Evolutionary conservation across 2,888 invertebrate species (phyloP), one percentile per base, ranked within the genome.

Genomic region (Cerastis leucographa): DNA sequence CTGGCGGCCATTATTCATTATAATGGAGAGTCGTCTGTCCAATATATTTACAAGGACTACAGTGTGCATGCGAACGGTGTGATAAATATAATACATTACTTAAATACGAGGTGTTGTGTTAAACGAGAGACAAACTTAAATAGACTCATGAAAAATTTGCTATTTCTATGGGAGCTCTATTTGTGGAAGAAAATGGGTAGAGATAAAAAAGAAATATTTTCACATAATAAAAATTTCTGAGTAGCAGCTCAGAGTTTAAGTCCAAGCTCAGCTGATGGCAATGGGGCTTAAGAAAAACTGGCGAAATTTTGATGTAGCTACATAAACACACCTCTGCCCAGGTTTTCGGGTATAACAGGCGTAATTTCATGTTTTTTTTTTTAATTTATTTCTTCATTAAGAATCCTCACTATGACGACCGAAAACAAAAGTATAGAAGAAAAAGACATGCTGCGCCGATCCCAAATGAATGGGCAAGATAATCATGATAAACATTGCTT

Each of bases 1-100:
- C 12, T 46, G 40, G 25, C 35, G 11, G 29, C n/a, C 65, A 85
- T 85, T 74, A 81, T 59, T 83, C 77, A 85, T 72, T 71, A 46
- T 54, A 81, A 81, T 71, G 64, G 35, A n/a, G 40, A 70, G n/a
- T n/a, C 42, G 35, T 59, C 72, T 69, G 65, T 61, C 64, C 44
- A 40, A 81, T 76, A 17, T 72, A 74, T 74, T 49, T 73, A 51
- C 74, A 74, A 46, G 44, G 56, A 65, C 54, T 59, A 76, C 51
- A 69, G 17, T 42, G 14, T 40, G 7, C 8, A 40, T 74, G 56
- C 62, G 44, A 25, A 44, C 25, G 19, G 0, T 44, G 29, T 61
- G 14, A 22, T 44, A 66, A 68, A 56, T n/a, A 35, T 25, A 65
- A 29, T 29, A 25, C 35, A 6, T 40, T 61, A 75, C 75, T 75